Percentiles rank a stretch among this genome's conserved stretches.
phyloP scores from a whole-genome alignment of 2,888 invertebrate species.

The Odontocolon sp. region DNA sequence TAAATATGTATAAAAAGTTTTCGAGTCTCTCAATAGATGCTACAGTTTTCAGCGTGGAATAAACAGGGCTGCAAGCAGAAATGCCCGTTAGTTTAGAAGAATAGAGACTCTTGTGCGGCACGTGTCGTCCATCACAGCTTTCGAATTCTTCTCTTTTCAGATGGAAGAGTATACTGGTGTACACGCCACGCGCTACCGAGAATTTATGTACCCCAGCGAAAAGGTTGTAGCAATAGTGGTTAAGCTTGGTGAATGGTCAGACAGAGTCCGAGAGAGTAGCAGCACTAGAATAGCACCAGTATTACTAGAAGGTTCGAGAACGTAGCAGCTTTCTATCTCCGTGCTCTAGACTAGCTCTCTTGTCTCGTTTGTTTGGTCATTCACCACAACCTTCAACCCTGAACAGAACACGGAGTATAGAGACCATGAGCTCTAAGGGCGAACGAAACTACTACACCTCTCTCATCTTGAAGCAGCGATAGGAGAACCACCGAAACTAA shows the following conservation, averaged over 20 bases:
- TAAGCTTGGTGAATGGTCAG: conserved; percentile 58
- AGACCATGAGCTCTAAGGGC: no score
- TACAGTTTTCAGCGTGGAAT: no score
- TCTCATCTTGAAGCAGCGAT: conserved; percentile 33
- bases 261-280: conserved; percentile 25
- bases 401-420: conserved; percentile 12
- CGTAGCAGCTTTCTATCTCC: conserved; percentile 21
- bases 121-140: conserved; percentile 35
- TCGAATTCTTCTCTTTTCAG: conserved; percentile 14
- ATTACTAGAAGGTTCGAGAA: conserved; percentile 26
- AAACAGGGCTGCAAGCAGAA: no score
- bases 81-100: conserved; percentile 26
- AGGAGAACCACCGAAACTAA: conserved; percentile 67
- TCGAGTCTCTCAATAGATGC: no score
- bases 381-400: conserved; percentile 38
- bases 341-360: conserved; percentile 5
- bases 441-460: conserved; percentile 18
- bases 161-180: not conserved
- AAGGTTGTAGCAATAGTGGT: conserved; percentile 55
- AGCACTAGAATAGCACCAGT: no score
- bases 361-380: conserved; percentile 47
- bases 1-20: no score
- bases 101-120: conserved; percentile 26
- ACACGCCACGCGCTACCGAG: conserved; percentile 13
- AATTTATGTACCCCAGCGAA: conserved; percentile 49